These are phyloP conservation scores for Acipenser transmontanus DNA, from an alignment of 2,797 vertebrate genomes.

Conservation along the genomic window DNA sequence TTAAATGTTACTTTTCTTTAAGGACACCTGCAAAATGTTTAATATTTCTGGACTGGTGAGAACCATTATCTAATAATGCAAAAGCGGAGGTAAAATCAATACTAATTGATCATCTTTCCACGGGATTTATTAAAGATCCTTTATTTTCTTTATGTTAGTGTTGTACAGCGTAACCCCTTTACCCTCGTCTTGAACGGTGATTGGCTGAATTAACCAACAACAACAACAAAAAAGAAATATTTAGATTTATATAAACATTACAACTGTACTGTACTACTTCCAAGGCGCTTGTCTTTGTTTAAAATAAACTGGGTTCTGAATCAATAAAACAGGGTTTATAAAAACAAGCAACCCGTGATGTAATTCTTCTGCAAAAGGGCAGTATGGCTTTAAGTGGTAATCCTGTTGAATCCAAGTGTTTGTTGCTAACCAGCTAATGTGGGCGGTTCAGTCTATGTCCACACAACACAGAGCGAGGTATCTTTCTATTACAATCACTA, in stretches of 20 bases:
- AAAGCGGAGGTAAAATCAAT: not conserved
- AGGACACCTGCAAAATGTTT: too few species aligned
- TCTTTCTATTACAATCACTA: constrained; percentile 44
- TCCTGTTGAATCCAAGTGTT: constrained; percentile 54
- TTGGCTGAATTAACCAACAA: too few species aligned
- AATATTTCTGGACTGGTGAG: not conserved
- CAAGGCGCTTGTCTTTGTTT: too few species aligned
- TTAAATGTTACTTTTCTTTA: too few species aligned
- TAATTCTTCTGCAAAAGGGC: constrained; percentile 22
- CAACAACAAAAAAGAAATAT: too few species aligned
- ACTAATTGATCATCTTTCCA: not conserved
- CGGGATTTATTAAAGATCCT: not conserved
- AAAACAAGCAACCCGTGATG: too few species aligned
- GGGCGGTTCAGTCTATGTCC: constrained; percentile 58
- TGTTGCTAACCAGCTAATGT: constrained; percentile 54
- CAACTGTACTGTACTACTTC: too few species aligned
- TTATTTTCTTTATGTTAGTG: not conserved
- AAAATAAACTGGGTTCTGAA: too few species aligned
- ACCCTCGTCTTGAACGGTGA: too few species aligned
- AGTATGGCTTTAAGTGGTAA: constrained; percentile 66
- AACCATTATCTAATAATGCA: not conserved
- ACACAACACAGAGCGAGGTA: constrained; percentile 57
- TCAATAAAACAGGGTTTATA: too few species aligned
- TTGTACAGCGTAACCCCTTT: too few species aligned
- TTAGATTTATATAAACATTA: too few species aligned